Evolutionary conservation across 2,888 invertebrate species (phyloP).

Genomic region (Ypsolopha sequella): DNA sequence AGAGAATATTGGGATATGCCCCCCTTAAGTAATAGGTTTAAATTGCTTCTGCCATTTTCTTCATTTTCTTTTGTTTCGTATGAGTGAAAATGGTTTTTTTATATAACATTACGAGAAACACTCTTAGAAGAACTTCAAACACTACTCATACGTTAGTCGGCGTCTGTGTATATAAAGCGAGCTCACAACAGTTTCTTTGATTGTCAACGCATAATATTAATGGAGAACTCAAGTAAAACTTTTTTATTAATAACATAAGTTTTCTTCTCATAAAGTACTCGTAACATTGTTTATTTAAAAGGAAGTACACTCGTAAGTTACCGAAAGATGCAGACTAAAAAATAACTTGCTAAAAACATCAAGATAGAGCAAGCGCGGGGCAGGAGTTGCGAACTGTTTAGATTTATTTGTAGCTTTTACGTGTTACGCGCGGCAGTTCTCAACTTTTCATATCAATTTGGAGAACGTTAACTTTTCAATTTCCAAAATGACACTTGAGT

Average conservation of each 20-base stretch:
- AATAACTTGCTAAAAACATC: not conserved
- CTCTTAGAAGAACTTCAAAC: too few species aligned
- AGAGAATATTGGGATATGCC: too few species aligned
- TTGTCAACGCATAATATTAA: not conserved
- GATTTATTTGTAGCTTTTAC: slow-evolving; percentile 32
- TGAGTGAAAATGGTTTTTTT: too few species aligned
- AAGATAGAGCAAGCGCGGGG: slow-evolving; percentile 19
- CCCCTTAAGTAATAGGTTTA: too few species aligned
- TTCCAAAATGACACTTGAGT: slow-evolving; percentile 10
- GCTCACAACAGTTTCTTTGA: not conserved
- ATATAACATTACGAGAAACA: too few species aligned
- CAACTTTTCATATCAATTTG: slow-evolving; percentile 23
- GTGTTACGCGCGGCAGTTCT: slow-evolving; percentile 14
- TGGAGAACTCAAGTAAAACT: not conserved
- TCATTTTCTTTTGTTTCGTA: too few species aligned
- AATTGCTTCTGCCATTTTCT: too few species aligned
- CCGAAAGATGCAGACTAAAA: not conserved
- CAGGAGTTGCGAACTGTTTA: slow-evolving; percentile 27
- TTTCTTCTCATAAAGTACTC: not conserved
- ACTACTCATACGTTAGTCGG: too few species aligned
- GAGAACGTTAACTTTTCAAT: slow-evolving; percentile 25
- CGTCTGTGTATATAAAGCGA: too few species aligned
- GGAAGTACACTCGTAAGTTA: not conserved
- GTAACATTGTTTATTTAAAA: slow-evolving; percentile 1
- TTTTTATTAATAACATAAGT: not conserved